phyloP scores from a whole-genome alignment of 2,797 vertebrate species.

The Paramormyrops hopkinsi region DNA sequence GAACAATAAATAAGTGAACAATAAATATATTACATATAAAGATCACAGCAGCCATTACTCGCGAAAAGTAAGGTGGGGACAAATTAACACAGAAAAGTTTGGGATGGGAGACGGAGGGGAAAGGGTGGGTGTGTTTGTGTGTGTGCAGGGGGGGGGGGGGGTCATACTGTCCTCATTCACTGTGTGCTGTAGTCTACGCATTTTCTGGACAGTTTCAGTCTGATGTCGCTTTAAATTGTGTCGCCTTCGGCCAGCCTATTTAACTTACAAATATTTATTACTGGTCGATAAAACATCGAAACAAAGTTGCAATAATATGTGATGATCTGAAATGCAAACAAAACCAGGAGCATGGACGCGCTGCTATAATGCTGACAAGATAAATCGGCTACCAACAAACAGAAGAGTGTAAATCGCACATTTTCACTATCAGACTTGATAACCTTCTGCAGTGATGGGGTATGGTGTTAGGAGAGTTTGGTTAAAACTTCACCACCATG shows the following conservation, averaged over 20 bases:
- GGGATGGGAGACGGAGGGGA: not conserved
- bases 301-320: not conserved
- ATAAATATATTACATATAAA: not conserved
- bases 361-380: not conserved
- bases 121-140: not conserved
- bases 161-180: constrained; percentile 24
- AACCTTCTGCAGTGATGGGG: not conserved
- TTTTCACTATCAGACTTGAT: not conserved
- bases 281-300: not conserved
- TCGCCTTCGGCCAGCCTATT: not conserved
- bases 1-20: not conserved
- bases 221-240: not conserved
- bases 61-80: constrained; percentile 19
- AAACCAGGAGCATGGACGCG: not conserved
- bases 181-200: not conserved
- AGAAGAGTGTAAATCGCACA: not conserved
- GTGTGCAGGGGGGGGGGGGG: not conserved
- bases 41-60: not conserved
- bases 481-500: not conserved
- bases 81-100: constrained; percentile 27
- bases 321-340: not conserved
- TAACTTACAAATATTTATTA: not conserved
- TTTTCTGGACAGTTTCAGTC: not conserved
- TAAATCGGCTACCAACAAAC: not conserved
- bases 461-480: not conserved